These are phyloP conservation scores for Lasiurus cinereus DNA, from an alignment of 2,113 vertebrate species.

Conservation along the genomic window DNA sequence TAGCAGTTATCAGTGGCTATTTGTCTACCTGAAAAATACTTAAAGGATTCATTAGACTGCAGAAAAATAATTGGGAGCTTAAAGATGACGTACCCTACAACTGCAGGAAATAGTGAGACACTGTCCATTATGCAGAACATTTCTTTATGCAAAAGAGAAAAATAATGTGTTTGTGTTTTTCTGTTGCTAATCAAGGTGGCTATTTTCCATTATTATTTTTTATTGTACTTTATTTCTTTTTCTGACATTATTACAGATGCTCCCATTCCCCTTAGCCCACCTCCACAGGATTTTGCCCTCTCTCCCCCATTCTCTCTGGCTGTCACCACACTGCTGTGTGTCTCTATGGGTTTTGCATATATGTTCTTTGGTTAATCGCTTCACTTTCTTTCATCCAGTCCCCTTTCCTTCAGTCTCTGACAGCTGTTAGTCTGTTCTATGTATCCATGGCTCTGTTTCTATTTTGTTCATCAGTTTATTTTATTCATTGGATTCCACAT, in stretches of 20 bases:
- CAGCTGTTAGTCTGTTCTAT: not conserved
- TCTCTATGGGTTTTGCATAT: not conserved
- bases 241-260: not conserved
- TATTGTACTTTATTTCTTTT: not conserved
- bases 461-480: not conserved
- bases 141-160: not conserved
- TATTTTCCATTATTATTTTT: not conserved
- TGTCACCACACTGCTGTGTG: not conserved
- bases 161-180: not conserved
- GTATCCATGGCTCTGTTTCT: not conserved
- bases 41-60: not conserved
- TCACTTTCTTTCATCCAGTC: not conserved
- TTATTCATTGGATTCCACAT: not conserved
- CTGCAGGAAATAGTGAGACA: not conserved
- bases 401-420: not conserved
- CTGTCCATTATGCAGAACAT: not conserved
- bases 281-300: not conserved
- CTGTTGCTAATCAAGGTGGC: not conserved
- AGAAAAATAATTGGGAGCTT: not conserved
- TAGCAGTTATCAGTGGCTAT: not conserved
- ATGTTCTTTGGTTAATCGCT: not conserved
- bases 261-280: not conserved
- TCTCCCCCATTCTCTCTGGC: not conserved
- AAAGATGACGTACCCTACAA: not conserved
- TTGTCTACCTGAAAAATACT: constrained; percentile 28